phyloP scores from a whole-genome alignment of 2,888 invertebrate genomes.

The Phortica magna region DNA sequence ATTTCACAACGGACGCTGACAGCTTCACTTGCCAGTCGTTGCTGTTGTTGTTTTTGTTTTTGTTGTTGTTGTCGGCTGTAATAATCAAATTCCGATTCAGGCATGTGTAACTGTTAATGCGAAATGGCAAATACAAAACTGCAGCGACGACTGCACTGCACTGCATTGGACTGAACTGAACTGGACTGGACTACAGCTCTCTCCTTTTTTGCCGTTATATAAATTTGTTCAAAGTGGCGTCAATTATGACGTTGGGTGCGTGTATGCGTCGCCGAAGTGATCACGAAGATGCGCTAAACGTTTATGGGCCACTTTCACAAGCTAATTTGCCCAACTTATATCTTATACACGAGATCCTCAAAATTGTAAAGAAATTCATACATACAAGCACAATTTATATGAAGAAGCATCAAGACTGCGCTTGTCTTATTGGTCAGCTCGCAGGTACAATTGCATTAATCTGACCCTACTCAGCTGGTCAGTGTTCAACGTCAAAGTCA shows the following conservation, averaged over 20 bases:
- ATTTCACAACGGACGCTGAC: constrained; percentile 19
- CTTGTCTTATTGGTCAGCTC: background rate
- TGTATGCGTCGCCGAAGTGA: background rate
- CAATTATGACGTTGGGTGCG: constrained; percentile 57
- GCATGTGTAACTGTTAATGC: constrained; percentile 42
- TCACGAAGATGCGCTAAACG: background rate
- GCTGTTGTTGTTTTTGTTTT: background rate
- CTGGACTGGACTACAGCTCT: background rate
- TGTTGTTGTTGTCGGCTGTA: background rate
- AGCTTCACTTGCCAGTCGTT: constrained; percentile 4
- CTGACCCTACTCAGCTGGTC: background rate
- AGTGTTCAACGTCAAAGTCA: background rate
- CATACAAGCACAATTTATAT: background rate
- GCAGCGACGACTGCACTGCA: too few species aligned
- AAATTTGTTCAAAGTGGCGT: constrained; percentile 60
- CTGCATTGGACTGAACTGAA: too few species aligned
- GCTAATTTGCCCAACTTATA: background rate
- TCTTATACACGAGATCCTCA: background rate
- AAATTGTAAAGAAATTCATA: background rate
- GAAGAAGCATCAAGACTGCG: background rate
- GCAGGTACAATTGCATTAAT: background rate
- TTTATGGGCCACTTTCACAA: background rate
- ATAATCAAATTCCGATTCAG: background rate
- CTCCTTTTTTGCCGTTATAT: constrained; percentile 53
- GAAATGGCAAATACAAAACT: constrained; percentile 58